These are phyloP conservation scores for Paracyclopina nana DNA, from an alignment of 1,140 invertebrate species.

Conservation along the genomic window DNA sequence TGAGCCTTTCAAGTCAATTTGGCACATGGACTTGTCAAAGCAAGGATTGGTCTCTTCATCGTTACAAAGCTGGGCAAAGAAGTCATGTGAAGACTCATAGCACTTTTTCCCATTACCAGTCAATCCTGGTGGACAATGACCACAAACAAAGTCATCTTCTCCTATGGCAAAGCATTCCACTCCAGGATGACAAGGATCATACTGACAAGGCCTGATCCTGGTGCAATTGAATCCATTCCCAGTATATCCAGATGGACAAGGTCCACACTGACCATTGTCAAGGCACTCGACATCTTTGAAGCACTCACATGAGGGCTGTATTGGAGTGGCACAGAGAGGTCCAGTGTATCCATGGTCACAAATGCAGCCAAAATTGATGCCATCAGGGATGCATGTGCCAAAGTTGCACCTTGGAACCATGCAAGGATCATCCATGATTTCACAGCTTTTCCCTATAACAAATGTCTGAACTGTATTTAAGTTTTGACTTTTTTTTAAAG, in stretches of 20 bases:
- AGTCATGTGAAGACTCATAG: background rate
- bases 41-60: background rate
- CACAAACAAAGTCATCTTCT: constrained; percentile 6
- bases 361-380: background rate
- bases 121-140: constrained; percentile 13
- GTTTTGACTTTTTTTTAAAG: no score
- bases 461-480: no score
- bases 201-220: constrained; percentile 1
- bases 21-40: background rate
- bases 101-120: constrained; percentile 15
- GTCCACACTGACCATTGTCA: constrained; percentile 9
- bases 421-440: no score
- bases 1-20: background rate
- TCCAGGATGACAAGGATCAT: constrained; percentile 10
- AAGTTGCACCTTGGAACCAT: background rate
- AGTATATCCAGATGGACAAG: constrained; percentile 13
- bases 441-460: no score
- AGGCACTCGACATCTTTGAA: background rate
- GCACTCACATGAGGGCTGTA: background rate
- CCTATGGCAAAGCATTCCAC: background rate
- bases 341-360: background rate
- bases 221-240: constrained; percentile 3
- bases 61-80: background rate
- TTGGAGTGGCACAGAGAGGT: background rate
- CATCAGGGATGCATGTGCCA: background rate